Base-by-base conservation (phyloP, 1,140 invertebrate genomes). In the Oryctes rhinoceros region DNA sequence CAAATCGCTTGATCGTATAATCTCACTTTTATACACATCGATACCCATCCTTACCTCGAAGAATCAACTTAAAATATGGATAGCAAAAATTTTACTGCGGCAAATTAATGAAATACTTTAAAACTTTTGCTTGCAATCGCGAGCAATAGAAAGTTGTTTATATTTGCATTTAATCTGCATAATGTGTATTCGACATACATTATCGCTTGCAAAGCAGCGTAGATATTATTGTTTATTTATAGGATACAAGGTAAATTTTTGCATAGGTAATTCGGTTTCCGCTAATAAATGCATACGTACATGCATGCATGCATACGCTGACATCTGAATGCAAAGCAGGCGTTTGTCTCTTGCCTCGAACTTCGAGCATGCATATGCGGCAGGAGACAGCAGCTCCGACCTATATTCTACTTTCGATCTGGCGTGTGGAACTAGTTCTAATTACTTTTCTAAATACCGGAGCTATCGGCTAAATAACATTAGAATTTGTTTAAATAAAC, bases 101-200 rank as follows among this genome's bases (percentile, higher is more conserved):
- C 24, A 30, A 30, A 30, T 30, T 30, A 30, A 30, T 30, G 0
- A 30, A 30, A 30, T 30, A 30, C 24, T 30, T 30, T 30, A 30
- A 30, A 30, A 30, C 24, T 30, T 30, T 30, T 30, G 24, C 24
- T 30, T 30, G 24, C 24, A 44, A 44, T 44, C 9, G 39, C 15
- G n/a, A 59, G 53, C 53, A 59, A n/a, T 59, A 59, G 53, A 59
- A 59, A 59, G 53, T 59, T 59, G 53, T 59, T 59, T 59, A 59
- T 59, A 59, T 44, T 44, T 44, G 9, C 39, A 5, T 7, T 44
- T 44, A 44, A 44, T 44, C 5, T 44, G 39, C 39, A 44, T 10
- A 44, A 30, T 30, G 24, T 44, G 9, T 44, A 10, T 59, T 59
- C 15, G 15, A 18, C 53, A 6, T 59, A n/a, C 18, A 59, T 18